phyloP scores from a whole-genome alignment of 2,888 invertebrate species.

The Synergus japonicus region DNA sequence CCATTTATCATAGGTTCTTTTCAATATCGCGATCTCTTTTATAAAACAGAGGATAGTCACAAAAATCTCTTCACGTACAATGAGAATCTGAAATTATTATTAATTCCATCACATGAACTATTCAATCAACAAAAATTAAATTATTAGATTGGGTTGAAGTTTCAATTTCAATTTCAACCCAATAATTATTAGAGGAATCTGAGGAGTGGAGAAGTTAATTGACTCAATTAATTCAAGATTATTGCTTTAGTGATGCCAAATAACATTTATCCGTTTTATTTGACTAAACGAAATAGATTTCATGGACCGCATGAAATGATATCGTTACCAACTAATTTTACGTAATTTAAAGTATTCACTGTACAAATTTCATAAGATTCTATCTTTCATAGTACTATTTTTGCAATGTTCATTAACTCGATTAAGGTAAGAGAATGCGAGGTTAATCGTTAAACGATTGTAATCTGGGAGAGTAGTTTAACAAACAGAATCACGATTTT shows the following conservation, averaged over 20 bases:
- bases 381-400: conserved; percentile 44
- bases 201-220: conserved; percentile 13
- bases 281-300: conserved; percentile 52
- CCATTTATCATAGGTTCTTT: not conserved
- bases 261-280: conserved; percentile 34
- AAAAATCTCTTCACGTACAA: not conserved
- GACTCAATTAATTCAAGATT: not conserved
- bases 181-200: not conserved
- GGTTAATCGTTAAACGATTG: conserved; percentile 47
- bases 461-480: conserved; percentile 33
- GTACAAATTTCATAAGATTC: conserved; percentile 65
- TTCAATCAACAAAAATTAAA: not conserved
- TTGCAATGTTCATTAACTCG: conserved; percentile 22
- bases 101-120: not conserved
- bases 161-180: not conserved
- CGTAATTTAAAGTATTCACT: conserved; percentile 57
- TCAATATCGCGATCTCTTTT: not conserved
- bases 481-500: conserved; percentile 17
- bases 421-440: conserved; percentile 43
- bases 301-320: conserved; percentile 54
- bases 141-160: not conserved
- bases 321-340: conserved; percentile 42
- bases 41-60: conserved; percentile 12
- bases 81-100: not conserved
- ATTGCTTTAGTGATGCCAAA: conserved; percentile 12